A percentile compares a stretch with the other conserved stretches of the same genome.
Conservation (phyloP, 1,140 invertebrate species). For the Acromyrmex echinatior region DNA sequence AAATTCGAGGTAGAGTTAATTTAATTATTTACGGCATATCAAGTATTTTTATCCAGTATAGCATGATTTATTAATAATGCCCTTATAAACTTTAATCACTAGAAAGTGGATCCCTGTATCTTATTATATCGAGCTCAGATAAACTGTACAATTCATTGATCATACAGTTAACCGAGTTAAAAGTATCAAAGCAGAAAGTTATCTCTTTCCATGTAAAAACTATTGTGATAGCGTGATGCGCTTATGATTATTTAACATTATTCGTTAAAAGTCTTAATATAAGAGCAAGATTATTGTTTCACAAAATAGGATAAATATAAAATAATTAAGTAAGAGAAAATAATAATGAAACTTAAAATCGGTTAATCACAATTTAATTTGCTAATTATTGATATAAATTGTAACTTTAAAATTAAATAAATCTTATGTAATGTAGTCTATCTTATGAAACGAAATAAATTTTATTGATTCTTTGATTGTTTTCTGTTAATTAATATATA, state of each 20-base stretch:
- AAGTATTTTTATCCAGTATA: constrained; percentile 27
- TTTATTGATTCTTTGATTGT: background rate
- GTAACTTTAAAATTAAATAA: background rate
- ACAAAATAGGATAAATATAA: background rate
- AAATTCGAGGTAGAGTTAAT: constrained; percentile 27
- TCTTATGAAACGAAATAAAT: background rate
- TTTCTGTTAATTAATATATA: background rate
- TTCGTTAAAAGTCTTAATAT: background rate
- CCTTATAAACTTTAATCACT: constrained; percentile 38
- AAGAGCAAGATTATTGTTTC: background rate
- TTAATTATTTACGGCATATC: constrained; percentile 9
- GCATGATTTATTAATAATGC: constrained; percentile 48
- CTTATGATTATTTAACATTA: constrained; percentile 16
- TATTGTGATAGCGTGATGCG: background rate
- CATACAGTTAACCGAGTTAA: constrained; percentile 38
- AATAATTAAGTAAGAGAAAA: background rate
- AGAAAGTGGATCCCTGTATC: constrained; percentile 12
- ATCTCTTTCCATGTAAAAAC: background rate
- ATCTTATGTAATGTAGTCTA: background rate
- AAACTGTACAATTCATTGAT: constrained; percentile 56
- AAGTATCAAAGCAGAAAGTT: constrained; percentile 35
- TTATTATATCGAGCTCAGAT: background rate
- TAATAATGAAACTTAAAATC: background rate
- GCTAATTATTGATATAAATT: background rate
- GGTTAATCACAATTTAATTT: background rate